A percentile compares a stretch with the other conserved stretches of the same genome.
Conservation (phyloP, 2,113 vertebrate genomes). For the Colistium nudipinnis region DNA sequence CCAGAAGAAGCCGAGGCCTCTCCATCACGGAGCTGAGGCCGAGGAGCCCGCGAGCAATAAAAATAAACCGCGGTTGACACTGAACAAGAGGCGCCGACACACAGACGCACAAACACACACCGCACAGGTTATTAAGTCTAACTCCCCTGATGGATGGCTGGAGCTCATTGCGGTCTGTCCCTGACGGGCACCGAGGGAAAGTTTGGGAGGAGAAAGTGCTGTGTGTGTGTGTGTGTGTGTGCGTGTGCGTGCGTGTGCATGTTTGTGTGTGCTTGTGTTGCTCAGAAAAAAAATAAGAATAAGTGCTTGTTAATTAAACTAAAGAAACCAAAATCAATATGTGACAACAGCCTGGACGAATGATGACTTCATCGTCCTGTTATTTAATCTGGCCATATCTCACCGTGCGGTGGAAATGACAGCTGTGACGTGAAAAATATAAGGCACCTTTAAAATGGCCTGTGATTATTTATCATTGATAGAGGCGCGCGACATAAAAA, state of each 20-base stretch:
- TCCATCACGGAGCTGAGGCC: conserved; percentile 11
- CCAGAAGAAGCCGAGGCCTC: not conserved
- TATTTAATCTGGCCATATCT: conserved; percentile 20
- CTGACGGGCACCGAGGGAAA: not conserved
- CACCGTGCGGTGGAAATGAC: conserved; percentile 9
- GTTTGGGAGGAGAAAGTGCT: not conserved
- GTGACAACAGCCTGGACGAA: not conserved
- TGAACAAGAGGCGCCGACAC: conserved; percentile 22
- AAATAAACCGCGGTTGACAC: conserved; percentile 28
- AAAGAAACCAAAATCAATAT: conserved; percentile 1
- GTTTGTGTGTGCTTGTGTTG: conserved; percentile 10
- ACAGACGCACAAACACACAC: conserved; percentile 14
- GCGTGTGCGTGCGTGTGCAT: conserved; percentile 17
- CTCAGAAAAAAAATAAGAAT: conserved; percentile 1
- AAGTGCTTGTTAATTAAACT: conserved; percentile 7
- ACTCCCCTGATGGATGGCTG: conserved; percentile 19
- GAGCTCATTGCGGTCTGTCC: conserved; percentile 13
- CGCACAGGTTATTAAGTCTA: conserved; percentile 27
- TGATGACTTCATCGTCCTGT: conserved; percentile 20
- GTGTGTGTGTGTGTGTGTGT: no score
- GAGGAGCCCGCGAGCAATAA: conserved; percentile 5
- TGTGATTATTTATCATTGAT: conserved; percentile 29
- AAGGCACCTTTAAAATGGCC: conserved; percentile 19
- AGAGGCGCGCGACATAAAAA: no score
- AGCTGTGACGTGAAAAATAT: conserved; percentile 12